Percentiles rank a stretch among this genome's conserved stretches.
These are phyloP conservation scores for Phoenoteleia sp. DNA, from an alignment of 2,888 invertebrate genomes.

Conservation along the genomic window DNA sequence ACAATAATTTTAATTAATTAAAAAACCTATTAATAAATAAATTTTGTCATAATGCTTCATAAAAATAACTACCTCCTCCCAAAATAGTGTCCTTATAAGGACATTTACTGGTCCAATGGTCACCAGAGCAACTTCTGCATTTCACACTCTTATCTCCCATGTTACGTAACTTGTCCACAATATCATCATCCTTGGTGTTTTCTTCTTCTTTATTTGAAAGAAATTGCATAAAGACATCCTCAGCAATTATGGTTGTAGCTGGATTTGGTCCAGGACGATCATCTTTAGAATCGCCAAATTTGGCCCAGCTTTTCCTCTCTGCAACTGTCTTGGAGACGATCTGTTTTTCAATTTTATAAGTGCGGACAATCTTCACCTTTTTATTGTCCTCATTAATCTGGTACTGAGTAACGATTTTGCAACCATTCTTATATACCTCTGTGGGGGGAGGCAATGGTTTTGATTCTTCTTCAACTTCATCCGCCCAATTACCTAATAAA, in stretches of 20 bases:
- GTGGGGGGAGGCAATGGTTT: constrained; percentile 92
- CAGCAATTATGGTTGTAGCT: constrained; percentile 98
- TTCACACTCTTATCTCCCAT: constrained; percentile 91
- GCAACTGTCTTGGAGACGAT: constrained; percentile 97
- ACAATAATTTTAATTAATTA: too few species aligned
- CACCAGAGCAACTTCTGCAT: constrained; percentile 97
- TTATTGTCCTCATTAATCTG: constrained; percentile 96
- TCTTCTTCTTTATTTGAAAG: constrained; percentile 96
- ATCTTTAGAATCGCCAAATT: constrained; percentile 97
- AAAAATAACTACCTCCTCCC: constrained; percentile 81
- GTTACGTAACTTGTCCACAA: constrained; percentile 93
- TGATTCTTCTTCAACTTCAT: constrained; percentile 97
- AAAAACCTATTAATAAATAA: constrained; percentile 31
- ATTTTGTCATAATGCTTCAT: too few species aligned
- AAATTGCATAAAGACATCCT: constrained; percentile 98
- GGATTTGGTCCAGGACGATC: constrained; percentile 99
- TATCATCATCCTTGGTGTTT: constrained; percentile 94
- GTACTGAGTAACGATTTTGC: constrained; percentile 97
- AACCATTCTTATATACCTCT: constrained; percentile 94
- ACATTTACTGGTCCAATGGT: constrained; percentile 99
- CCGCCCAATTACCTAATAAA: constrained; percentile 99
- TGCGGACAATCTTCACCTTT: constrained; percentile 95
- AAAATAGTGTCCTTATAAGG: constrained; percentile 98
- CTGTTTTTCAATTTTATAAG: constrained; percentile 97
- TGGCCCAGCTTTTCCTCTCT: constrained; percentile 96